Evolutionary conservation across 2,888 invertebrate genomes (phyloP), one percentile per base, ranked within the genome.

Genomic region (Thera obeliscata): DNA sequence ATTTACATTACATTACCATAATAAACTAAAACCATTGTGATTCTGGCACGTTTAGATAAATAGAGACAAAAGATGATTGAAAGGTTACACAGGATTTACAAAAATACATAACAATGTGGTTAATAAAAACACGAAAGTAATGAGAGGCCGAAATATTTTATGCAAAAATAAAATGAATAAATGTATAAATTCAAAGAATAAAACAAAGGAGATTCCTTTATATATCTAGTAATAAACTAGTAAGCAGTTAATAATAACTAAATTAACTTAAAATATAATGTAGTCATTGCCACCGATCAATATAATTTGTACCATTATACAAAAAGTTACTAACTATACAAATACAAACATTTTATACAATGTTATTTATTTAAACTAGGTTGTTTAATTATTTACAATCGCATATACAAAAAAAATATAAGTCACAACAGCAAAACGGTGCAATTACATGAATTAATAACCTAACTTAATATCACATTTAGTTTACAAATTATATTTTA

Each of bases 401-500:
- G 69, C 69, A 74, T 73, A 67, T 76, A 76, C 74, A 75, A 76
- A 77, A 76, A 76, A 22, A 22, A 22, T 71, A 72, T 72, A 67
- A 72, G 72, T 77, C 77, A 71, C 69, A 71, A 71, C 62, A 69
- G 66, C 64, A 69, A 67, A 72, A 69, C 64, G 64, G 55, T 73
- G 73, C 74, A 74, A 76, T 74, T 73, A 72, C 71, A 76, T 73
- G 78, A 75, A 71, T 76, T 70, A 67, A 50, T 66, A 85, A 84
- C 86, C 86, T 89, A 88, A 84, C 70, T 81, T 88, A 88, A 84
- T 89, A 89, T 89, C 89, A 89, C 89, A 89, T 83, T 86, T 86
- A 80, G 77, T 83, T 82, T 76, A 71, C 12, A 65, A 69, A 76
- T 70, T 61, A 64, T 72, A 65, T 64, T 67, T 50, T 43, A 41